These are phyloP conservation scores for Apolygus lucorum DNA, from an alignment of 1,140 invertebrate genomes.

Conservation along the genomic window DNA sequence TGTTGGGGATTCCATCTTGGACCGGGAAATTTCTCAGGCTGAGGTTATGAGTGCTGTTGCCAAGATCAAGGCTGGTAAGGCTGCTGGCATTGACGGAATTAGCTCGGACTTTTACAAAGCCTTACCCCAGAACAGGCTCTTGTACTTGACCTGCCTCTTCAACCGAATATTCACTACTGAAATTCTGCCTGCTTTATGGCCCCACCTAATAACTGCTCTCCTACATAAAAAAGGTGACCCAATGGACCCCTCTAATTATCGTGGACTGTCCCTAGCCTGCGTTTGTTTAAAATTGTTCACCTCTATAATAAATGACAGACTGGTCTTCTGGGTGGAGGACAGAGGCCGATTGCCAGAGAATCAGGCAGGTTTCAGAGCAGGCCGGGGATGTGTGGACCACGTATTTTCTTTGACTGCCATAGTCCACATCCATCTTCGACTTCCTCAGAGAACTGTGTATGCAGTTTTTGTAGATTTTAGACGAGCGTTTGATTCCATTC, in stretches of 20 bases:
- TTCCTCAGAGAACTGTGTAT: background rate
- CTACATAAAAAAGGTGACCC: background rate
- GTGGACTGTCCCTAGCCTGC: background rate
- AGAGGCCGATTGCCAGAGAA: constrained; percentile 13
- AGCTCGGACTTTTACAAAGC: too few relatives aligned
- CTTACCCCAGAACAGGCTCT: too few relatives aligned
- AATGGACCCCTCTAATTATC: background rate
- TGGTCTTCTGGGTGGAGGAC: background rate
- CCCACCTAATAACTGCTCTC: too few relatives aligned
- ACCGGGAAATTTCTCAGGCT: background rate
- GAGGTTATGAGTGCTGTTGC: background rate
- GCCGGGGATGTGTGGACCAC: background rate
- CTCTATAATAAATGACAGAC: background rate
- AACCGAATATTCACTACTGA: too few relatives aligned
- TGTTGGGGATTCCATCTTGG: background rate
- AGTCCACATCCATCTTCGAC: background rate
- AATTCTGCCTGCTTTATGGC: too few relatives aligned
- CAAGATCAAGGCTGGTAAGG: background rate
- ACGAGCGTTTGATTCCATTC: background rate
- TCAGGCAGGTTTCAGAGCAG: constrained; percentile 20
- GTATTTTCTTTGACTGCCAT: background rate
- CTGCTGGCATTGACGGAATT: too few relatives aligned
- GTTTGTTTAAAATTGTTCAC: background rate
- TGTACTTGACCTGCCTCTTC: too few relatives aligned
- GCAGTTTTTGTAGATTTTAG: background rate